Evolutionary conservation across 2,888 invertebrate genomes (phyloP), one percentile per base, ranked within the genome.

Genomic region (Ophonus ardosiacus): DNA sequence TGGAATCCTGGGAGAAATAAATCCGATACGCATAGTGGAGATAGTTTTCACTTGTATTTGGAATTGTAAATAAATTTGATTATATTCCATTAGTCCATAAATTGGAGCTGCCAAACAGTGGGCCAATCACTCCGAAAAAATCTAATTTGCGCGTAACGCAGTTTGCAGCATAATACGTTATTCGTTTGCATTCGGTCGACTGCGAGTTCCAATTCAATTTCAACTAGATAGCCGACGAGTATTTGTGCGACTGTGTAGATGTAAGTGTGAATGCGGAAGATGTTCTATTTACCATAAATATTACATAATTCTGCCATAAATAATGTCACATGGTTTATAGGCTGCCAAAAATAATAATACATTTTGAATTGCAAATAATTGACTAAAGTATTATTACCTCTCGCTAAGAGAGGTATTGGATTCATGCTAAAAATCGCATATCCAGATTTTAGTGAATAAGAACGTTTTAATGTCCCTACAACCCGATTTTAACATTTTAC

Each of bases 91-190:
- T 74, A 74, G 40, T 18, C 31, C 40, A 74, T 74, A 74, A 74
- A 74, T 74, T 74, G 71, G 21, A 74, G 40, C 43, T 74, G 71
- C 43, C 71, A 74, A 74, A 74, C 71, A 74, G 71, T 74, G 43
- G 43, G 71, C 71, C 71, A 74, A 74, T 74, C 71, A 74, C 51
- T 18, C 71, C 43, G 43, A 18, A 74, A 74, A 74, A 74, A 74
- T 74, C 71, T 74, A 74, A 74, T 74, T 74, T 74, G 43, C 17
- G 71, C 71, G 18, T 74, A 74, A 74, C 71, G 71, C 71, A 74
- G 71, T 74, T 74, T 74, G 71, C 71, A 74, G 40, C 71, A 74
- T 74, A 74, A 74, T 74, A 43, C 13, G 71, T 43, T 74, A 51
- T 51, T 51, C 43, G 43, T 51, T 43, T 74, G 43, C 71, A 74